These are phyloP conservation scores for Nasonia vitripennis DNA, from an alignment of 1,140 invertebrate species.

Conservation along the genomic window DNA sequence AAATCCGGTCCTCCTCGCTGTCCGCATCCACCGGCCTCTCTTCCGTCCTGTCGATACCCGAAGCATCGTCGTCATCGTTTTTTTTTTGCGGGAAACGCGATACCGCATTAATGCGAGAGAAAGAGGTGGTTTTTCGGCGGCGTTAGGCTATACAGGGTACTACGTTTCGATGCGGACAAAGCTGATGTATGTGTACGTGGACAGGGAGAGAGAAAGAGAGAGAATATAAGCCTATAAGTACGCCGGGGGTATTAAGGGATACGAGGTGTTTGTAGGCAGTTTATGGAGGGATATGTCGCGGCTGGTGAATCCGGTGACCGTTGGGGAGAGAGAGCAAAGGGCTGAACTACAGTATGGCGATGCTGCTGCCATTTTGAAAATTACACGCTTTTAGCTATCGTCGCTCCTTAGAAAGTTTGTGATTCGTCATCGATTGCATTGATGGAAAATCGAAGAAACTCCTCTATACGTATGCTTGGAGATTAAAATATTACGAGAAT, in stretches of 20 bases:
- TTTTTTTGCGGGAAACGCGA: constrained; percentile 51
- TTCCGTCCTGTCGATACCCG: neutral
- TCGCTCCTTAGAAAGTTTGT: too few species aligned
- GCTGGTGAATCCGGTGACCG: neutral
- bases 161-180: constrained; percentile 57
- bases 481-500: neutral
- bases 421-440: too few species aligned
- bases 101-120: constrained; percentile 63
- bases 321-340: neutral
- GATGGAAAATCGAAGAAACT: neutral
- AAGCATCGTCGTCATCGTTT: neutral
- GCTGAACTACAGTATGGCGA: neutral
- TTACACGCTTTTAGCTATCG: too few species aligned
- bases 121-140: constrained; percentile 63
- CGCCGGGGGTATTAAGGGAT: constrained; percentile 23
- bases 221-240: constrained; percentile 17
- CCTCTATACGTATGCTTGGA: neutral
- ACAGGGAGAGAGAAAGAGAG: neutral
- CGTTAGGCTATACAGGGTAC: constrained; percentile 60
- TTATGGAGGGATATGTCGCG: neutral
- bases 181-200: neutral
- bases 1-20: neutral
- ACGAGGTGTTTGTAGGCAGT: constrained; percentile 25
- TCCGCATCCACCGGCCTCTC: neutral
- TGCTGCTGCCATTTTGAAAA: neutral